Base-by-base conservation (phyloP, 2,888 invertebrate genomes). In the Cheilosia scutellata region DNA sequence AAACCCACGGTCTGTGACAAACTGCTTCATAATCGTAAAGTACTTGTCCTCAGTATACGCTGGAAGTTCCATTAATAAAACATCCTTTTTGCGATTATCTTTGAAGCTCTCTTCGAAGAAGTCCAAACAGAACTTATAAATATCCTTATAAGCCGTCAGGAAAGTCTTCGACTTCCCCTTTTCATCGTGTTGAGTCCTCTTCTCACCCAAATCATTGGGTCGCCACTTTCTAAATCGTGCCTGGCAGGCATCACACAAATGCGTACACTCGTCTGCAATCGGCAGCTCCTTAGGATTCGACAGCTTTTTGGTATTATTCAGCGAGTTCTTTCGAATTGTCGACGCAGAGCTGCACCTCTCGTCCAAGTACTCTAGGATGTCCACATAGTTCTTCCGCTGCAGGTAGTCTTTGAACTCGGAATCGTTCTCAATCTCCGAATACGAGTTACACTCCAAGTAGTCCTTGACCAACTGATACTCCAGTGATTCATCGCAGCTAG, bases 391-490 rank as follows among this genome's bases (percentile, higher is more conserved):
- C 70, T 92, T 92, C 49, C 91, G 90, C 51, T 91, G 89, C 33
- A 92, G 86, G 88, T 92, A 92, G 13, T 91, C 90, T 82, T 91
- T 92, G 62, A 92, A 92, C 53, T 92, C 91, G 0, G 87, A 88
- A 82, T 92, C 92, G 80, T 92, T 92, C 60, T 91, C 91, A 58
- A 92, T 92, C 44, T 92, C 92, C 1, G 92, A 91, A 77, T 92
- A 92, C 0, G 91, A 91, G 87, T 92, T 92, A n/a, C 90, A 91
- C 75, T 92, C 92, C 40, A 92, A 88, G 71, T 92, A 92, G 68
- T 92, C 91, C 78, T 92, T 91, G 27, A 92, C 89, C 66, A 92
- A 87, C 16, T 91, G 90, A 88, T 91, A 91, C 76, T 92, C 92
- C n/a, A 91, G 60, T 0, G 91, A 91, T 79, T 92, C 92, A 87